Evolutionary conservation across 2,888 invertebrate genomes (phyloP), one percentile per base, ranked within the genome.

Genomic region (Chrysomela aeneicollis): DNA sequence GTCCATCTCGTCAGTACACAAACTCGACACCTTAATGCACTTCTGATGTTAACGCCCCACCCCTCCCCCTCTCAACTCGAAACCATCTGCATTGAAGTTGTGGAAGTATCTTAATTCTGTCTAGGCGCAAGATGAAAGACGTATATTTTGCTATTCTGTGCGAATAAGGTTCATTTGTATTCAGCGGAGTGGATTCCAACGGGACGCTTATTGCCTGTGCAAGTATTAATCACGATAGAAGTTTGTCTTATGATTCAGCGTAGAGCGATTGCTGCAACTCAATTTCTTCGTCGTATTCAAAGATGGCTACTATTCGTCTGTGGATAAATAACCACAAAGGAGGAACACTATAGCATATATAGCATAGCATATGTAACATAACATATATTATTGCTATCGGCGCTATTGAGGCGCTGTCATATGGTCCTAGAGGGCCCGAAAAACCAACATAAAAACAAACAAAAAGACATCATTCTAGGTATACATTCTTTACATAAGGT

Each of bases 171-270:
- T 79, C 76, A 76, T 79, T 77, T 77, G 77, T 79, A 79, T 79
- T 78, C 78, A 71, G 70, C 67, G 65, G 71, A 71, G 71, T 71
- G 74, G 73, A 70, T 75, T 77, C 77, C 76, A 77, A 77, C 77
- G 76, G 76, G 74, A 73, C 72, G 69, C 65, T 65, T 53, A 64
- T 61, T 68, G 57, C 60, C 61, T 42, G 42, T 49, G 53, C 35
- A 18, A 54, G 61, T 69, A 61, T 53, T 57, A 57, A 57, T 57
- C 57, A 57, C 57, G 57, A 46, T 46, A 30, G 18, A 57, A 46
- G 46, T 57, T 57, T 57, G 46, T 57, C 57, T 57, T 57, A 57
- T 26, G 57, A 57, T 57, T 57, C 57, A 15, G n/a, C 15, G 15
- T 15, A 15, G 42, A 15, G 42, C n/a, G 12, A 35, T 35, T 35